Conservation (phyloP, 2,888 invertebrate species). For the Halocaridina rubra region DNA sequence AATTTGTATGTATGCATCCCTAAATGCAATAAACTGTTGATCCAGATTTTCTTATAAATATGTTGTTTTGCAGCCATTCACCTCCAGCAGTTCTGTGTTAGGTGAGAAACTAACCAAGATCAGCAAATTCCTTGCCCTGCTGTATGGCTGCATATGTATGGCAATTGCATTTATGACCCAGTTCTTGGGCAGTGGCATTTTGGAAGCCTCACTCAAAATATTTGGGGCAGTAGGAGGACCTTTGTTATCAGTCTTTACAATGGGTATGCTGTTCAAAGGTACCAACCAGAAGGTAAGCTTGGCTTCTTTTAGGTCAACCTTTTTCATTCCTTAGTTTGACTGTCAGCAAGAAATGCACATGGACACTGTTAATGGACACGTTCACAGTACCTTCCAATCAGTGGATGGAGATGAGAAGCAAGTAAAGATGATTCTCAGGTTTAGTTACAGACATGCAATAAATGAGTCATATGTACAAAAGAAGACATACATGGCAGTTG, state of each 20-base stretch:
- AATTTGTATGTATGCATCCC: neutral
- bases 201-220: constrained; percentile 87
- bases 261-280: constrained; percentile 84
- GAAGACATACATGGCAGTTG: no score
- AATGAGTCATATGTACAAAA: no score
- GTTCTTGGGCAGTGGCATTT: constrained; percentile 80
- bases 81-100: constrained; percentile 44
- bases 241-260: constrained; percentile 83
- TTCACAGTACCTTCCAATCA: no score
- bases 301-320: no score
- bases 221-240: constrained; percentile 90
- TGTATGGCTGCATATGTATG: constrained; percentile 81
- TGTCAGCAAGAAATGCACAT: no score
- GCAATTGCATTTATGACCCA: constrained; percentile 86
- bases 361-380: no score
- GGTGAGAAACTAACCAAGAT: constrained; percentile 57
- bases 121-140: constrained; percentile 74
- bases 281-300: constrained; percentile 77
- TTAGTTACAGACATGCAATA: no score
- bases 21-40: no score
- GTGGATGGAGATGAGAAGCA: no score
- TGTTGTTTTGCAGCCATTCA: constrained; percentile 64
- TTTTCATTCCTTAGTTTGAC: no score
- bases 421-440: no score
- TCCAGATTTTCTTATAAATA: no score